Evolutionary conservation across 2,888 invertebrate genomes (phyloP).

Genomic region (Agrochola circellaris): DNA sequence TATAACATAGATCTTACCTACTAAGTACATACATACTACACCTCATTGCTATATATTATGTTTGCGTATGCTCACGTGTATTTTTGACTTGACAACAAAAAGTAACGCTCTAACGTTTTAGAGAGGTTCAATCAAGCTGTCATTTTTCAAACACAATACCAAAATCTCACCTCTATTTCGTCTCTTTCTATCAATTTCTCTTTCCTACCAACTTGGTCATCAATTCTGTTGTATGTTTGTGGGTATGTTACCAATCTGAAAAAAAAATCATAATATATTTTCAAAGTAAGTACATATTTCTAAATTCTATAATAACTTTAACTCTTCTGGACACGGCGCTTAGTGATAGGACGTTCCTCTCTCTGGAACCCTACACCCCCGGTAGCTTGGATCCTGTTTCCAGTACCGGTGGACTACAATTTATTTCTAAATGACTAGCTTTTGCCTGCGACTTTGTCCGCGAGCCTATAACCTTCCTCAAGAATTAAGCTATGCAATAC

Average conservation of each 20-base stretch:
- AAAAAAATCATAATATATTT: not conserved
- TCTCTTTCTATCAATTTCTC: not conserved
- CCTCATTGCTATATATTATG: too few relatives aligned
- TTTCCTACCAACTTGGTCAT: not conserved
- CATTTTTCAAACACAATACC: not conserved
- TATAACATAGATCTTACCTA: too few relatives aligned
- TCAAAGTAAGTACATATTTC: too few relatives aligned
- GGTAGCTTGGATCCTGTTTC: not conserved
- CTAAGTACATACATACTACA: too few relatives aligned
- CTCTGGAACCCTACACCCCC: not conserved
- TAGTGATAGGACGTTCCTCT: not conserved
- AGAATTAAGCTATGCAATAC: too few relatives aligned
- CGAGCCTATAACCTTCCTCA: too few relatives aligned
- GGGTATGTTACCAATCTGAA: conserved; percentile 39
- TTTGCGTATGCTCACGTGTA: not conserved
- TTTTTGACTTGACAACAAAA: not conserved
- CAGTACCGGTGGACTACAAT: not conserved
- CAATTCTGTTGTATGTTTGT: not conserved
- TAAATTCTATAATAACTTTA: too few relatives aligned
- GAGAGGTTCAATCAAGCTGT: too few relatives aligned
- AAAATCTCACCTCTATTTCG: conserved; percentile 43
- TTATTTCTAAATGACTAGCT: not conserved
- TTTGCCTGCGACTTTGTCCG: too few relatives aligned
- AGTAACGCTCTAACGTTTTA: not conserved
- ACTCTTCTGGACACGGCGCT: not conserved